Base-by-base conservation (phyloP, 2,888 invertebrate genomes). In the Perizoma flavofasciatum region DNA sequence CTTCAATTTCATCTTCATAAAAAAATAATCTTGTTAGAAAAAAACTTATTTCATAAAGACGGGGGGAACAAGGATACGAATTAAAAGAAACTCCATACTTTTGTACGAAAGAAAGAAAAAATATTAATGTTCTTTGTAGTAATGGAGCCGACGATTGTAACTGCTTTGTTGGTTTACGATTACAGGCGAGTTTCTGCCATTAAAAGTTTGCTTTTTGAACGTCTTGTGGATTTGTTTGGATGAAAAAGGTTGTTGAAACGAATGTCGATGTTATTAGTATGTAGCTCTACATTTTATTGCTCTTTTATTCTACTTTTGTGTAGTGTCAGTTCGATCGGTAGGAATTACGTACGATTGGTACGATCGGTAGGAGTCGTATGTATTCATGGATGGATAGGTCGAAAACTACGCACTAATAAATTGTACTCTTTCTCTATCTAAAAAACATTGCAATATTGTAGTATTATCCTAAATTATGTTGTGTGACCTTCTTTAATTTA, bases 31-130 rank as follows among this genome's bases (percentile, higher is more conserved):
- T 86, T 83, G 89, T 92, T 89, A 88, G 65, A 78, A 75, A 79
- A 83, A 86, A 90, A 89, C 86, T 91, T 90, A 87, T 89, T 90
- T 87, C 86, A 89, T 85, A 89, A 88, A 87, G 82, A 11, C 53
- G 49, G 45, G 57, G 61, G 61, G 58, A 51, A 47, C 49, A 73
- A 76, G 76, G 66, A 75, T 77, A 79, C 72, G 77, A 87, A 88
- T 89, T 86, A 87, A 89, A 87, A 82, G 78, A 77, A 82, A 75
- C 74, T 79, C 69, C 72, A 68, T 69, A 45, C 55, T 55, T 61
- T 57, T 46, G 68, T 46, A 65, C 46, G 55, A 65, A 61, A 62
- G 65, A 66, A 71, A 67, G 61, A 71, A 69, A 74, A 78, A 75
- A 68, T 67, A 81, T 82, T 82, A 86, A 85, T 84, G 81, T 78